Evolutionary conservation across 2,113 vertebrate genomes (phyloP).

Genomic region (Coracopsis vasa): DNA sequence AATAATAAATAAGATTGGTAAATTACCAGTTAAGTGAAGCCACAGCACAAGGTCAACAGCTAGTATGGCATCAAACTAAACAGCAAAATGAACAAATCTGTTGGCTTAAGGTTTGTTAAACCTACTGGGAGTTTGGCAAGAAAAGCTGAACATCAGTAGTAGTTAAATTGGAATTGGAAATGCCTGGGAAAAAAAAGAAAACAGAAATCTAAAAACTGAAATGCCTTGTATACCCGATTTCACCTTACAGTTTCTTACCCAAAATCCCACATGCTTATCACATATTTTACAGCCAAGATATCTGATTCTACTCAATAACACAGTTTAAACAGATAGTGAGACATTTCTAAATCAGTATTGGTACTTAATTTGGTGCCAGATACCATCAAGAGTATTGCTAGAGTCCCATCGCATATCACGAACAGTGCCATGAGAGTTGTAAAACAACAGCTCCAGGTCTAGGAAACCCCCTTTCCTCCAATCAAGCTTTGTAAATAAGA

Average conservation of each 20-base stretch:
- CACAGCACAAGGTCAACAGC: background rate
- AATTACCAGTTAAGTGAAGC: background rate
- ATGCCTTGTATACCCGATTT: background rate
- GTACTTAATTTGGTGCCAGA: background rate
- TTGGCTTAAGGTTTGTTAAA: background rate
- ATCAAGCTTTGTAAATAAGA: background rate
- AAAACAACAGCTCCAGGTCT: background rate
- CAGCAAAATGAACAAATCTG: background rate
- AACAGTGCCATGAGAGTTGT: background rate
- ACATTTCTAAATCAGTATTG: background rate
- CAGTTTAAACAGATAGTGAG: background rate
- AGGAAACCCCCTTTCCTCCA: background rate
- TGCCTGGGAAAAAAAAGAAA: background rate
- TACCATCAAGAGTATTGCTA: background rate
- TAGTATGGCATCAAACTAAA: background rate
- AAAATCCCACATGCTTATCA: background rate
- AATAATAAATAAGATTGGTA: background rate
- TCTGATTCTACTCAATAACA: background rate
- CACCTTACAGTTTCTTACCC: background rate
- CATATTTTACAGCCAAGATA: background rate
- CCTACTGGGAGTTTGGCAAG: background rate
- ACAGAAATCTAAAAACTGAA: background rate
- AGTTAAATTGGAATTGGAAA: background rate
- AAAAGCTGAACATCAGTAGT: background rate
- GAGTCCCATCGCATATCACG: background rate